Evolutionary conservation across 2,113 vertebrate genomes (phyloP).

Genomic region (Meriones unguiculatus): DNA sequence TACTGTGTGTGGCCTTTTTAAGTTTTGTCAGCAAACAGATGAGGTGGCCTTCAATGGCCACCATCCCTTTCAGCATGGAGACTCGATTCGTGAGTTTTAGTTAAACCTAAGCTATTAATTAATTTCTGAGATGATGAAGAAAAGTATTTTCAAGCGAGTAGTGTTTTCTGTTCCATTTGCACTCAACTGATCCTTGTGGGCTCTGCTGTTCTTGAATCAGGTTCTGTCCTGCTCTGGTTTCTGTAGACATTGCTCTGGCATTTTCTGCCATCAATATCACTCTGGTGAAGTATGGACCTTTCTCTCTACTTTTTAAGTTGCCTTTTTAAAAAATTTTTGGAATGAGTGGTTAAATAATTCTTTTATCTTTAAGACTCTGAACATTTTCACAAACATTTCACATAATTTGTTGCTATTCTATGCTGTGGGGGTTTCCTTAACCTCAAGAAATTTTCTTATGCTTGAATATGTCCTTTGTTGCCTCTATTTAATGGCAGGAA

Average conservation of each 20-base stretch:
- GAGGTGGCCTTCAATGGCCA: neutral
- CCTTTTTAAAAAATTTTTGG: neutral
- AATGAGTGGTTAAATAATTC: neutral
- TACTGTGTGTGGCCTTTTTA: neutral
- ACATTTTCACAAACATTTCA: neutral
- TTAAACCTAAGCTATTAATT: neutral
- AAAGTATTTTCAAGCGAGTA: neutral
- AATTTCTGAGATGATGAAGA: neutral
- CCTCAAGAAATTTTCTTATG: neutral
- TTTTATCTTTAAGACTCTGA: slow-evolving; percentile 18
- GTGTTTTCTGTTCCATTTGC: neutral
- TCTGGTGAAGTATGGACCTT: neutral
- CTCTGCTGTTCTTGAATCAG: neutral
- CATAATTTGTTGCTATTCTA: neutral
- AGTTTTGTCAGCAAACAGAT: neutral
- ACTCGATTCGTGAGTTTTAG: neutral
- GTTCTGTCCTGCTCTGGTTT: neutral
- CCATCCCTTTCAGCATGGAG: neutral
- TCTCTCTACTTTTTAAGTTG: neutral
- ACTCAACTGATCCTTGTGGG: no score
- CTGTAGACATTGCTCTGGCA: neutral
- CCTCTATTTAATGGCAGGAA: neutral
- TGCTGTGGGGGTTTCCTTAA: neutral
- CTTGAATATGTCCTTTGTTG: neutral
- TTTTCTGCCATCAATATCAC: neutral